Base-by-base conservation (phyloP, 2,888 invertebrate genomes). In the Meloe dianella region DNA sequence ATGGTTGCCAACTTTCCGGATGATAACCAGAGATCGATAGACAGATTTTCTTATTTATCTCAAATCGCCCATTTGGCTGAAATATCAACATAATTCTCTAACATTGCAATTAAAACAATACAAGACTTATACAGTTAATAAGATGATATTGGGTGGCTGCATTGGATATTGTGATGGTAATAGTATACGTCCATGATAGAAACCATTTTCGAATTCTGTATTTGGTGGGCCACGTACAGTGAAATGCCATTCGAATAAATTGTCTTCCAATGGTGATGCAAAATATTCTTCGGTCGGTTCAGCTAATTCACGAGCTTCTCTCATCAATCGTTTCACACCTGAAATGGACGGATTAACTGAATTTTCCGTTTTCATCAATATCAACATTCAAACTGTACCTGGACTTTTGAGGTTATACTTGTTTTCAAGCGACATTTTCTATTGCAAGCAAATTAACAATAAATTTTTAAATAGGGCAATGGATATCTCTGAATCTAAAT, bases 1-100 rank as follows among this genome's bases (percentile, higher is more conserved):
- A 96, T 29, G 97, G 97, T 80, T 96, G 95, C 97, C 97, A 98
- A 41, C 95, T 95, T 84, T 98, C 97, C n/a, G 97, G 97, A 83
- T 97, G 97, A 84, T 96, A 92, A 6, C 95, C 96, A 68, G 96
- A 97, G 77, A 97, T 97, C 71, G 95, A 96, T 73, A 97, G 85
- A 82, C 97, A 98, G 77, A 98, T 96, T 85, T 97, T 97, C 83
- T 94, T 96, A 82, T 95, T 93, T 9, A 90, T 89, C 85, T 97
- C 96, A 85, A 98, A 97, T 73, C 97, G 88, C 58, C 97, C 97
- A 84, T 96, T 97, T 2, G 96, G 96, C 92, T 94, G 77, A 54
- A 83, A 83, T 61, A 22, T 32, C 38, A n/a, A n/a, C 1, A 32
- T 60, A 22, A 51, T 12, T n/a, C 17, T 35, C 8, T n/a, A 54